A percentile compares a stretch with the other conserved stretches of the same genome.
phyloP scores from a whole-genome alignment of 2,113 vertebrate species.

The Catharus minimus region DNA sequence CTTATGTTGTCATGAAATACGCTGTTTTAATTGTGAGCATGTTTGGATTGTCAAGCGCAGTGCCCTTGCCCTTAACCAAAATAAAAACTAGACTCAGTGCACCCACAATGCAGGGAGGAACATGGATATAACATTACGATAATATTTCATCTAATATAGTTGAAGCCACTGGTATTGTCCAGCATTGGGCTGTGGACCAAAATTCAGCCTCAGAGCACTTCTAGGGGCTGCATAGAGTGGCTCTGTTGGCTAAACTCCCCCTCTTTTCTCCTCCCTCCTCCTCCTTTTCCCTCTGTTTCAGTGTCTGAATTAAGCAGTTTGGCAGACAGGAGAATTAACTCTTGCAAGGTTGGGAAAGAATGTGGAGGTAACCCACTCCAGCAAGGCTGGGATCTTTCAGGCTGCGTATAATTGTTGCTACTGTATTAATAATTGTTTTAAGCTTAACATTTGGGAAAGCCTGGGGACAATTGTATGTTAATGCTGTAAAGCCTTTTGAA shows the following conservation, averaged over 20 bases:
- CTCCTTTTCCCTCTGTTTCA: neutral
- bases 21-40: constrained; percentile 53
- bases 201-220: neutral
- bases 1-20: constrained; percentile 20
- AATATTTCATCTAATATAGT: neutral
- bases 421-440: neutral
- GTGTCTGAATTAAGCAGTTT: neutral
- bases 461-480: neutral
- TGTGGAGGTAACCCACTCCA: neutral
- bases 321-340: neutral
- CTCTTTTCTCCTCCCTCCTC: neutral
- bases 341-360: neutral
- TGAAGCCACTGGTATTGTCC: neutral
- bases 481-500: neutral
- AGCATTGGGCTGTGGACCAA: neutral
- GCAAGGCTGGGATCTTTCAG: neutral
- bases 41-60: constrained; percentile 51
- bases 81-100: constrained; percentile 44
- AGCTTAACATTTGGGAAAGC: neutral
- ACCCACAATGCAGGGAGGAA: neutral
- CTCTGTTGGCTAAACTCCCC: neutral
- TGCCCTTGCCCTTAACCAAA: constrained; percentile 60
- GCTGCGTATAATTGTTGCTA: neutral
- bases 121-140: neutral
- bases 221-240: neutral